Percentiles rank a stretch among this genome's conserved stretches.
phyloP scores from a whole-genome alignment of 2,888 invertebrate genomes.

The Polylopha cassiicola region DNA sequence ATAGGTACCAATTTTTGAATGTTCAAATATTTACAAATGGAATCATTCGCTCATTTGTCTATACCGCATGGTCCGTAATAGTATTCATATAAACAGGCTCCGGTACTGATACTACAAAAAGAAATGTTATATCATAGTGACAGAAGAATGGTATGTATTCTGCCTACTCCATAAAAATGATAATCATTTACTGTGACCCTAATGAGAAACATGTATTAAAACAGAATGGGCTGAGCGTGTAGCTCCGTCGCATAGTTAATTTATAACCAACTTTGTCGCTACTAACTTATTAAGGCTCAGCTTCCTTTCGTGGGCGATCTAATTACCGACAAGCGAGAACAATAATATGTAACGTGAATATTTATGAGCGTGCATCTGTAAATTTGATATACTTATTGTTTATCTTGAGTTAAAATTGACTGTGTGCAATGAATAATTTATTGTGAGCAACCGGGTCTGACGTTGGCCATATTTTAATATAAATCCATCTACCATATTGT shows the following conservation, averaged over 20 bases:
- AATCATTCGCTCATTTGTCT: conserved; percentile 5
- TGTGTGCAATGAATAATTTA: conserved; percentile 75
- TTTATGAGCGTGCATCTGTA: conserved; percentile 66
- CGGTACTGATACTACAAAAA: no score
- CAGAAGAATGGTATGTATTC: conserved; percentile 19
- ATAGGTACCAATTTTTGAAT: conserved; percentile 37
- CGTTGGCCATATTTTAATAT: conserved; percentile 76
- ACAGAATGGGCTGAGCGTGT: conserved; percentile 37
- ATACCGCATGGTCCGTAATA: not conserved
- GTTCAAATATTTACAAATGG: conserved; percentile 31
- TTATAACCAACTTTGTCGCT: conserved; percentile 63
- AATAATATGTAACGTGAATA: conserved; percentile 74
- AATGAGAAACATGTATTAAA: conserved; percentile 49
- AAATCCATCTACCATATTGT: conserved; percentile 77
- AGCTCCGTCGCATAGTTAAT: conserved; percentile 45
- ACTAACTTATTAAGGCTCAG: conserved; percentile 59
- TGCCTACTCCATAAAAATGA: conserved; percentile 18
- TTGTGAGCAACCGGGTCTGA: conserved; percentile 70
- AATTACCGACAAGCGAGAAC: conserved; percentile 73
- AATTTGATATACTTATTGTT: conserved; percentile 66
- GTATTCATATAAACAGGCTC: no score
- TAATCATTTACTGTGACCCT: conserved; percentile 37
- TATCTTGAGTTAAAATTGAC: conserved; percentile 72
- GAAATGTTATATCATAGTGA: conserved; percentile 12
- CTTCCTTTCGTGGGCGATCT: conserved; percentile 73